Conservation (phyloP, 2,888 invertebrate genomes). For the Bursaphelenchus okinawaensis region DNA sequence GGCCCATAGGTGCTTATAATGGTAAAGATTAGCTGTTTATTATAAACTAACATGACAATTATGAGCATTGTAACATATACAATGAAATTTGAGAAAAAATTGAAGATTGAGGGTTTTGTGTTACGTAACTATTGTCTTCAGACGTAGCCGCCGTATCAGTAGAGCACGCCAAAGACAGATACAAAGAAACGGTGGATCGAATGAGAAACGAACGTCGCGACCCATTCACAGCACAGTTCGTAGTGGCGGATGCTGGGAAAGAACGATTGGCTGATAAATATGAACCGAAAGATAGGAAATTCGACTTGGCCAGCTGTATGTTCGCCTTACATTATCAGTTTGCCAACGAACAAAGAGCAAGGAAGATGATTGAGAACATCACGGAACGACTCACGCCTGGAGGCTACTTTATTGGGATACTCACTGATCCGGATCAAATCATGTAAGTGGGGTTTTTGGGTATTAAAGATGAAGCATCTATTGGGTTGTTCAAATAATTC, state of each 20-base stretch:
- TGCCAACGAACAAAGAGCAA: constrained; percentile 81
- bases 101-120: too few relatives aligned
- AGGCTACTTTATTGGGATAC: constrained; percentile 92
- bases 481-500: background rate
- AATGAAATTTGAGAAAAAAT: too few relatives aligned
- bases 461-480: too few relatives aligned
- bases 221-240: constrained; percentile 78
- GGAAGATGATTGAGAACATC: constrained; percentile 84
- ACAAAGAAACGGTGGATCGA: constrained; percentile 67
- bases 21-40: too few relatives aligned
- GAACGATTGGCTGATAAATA: constrained; percentile 52
- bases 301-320: constrained; percentile 90
- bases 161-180: constrained; percentile 80
- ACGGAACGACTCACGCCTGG: constrained; percentile 80
- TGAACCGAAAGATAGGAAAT: constrained; percentile 59
- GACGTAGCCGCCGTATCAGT: constrained; percentile 87
- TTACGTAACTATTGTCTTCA: too few relatives aligned
- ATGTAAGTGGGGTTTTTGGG: too few relatives aligned
- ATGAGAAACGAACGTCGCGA: constrained; percentile 35
- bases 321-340: constrained; percentile 93
- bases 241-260: constrained; percentile 85
- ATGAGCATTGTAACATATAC: too few relatives aligned
- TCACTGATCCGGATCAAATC: constrained; percentile 86
- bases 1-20: too few relatives aligned
- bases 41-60: too few relatives aligned